phyloP scores from a whole-genome alignment of 1,140 invertebrate genomes.

The Drosophila ohnishii region DNA sequence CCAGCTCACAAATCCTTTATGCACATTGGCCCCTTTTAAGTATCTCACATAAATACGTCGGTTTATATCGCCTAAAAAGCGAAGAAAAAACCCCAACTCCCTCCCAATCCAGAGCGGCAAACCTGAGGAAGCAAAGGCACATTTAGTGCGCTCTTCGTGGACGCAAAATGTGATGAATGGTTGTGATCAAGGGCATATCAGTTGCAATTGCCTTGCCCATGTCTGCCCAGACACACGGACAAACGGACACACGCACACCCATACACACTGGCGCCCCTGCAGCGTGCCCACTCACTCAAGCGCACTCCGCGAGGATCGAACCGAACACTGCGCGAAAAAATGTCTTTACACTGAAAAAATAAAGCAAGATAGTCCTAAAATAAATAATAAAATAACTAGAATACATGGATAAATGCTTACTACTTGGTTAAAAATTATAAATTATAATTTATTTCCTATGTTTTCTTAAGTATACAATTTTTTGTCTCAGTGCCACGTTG shows the following conservation, averaged over 20 bases:
- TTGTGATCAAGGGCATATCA: conserved; percentile 63
- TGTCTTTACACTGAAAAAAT: neutral
- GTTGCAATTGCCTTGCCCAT: conserved; percentile 47
- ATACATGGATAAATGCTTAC: neutral
- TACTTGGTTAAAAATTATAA: neutral
- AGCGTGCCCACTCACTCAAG: conserved; percentile 37
- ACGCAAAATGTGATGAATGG: conserved; percentile 54
- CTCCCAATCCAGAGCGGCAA: conserved; percentile 12
- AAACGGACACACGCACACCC: conserved; percentile 24
- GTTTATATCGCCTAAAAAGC: conserved; percentile 13
- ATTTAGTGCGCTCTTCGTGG: conserved; percentile 31
- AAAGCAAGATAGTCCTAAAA: neutral
- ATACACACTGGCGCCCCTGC: conserved; percentile 43
- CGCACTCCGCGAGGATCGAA: conserved; percentile 9
- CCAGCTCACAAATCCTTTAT: neutral
- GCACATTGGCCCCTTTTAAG: neutral
- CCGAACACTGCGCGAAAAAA: conserved; percentile 6
- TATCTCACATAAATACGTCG: conserved; percentile 11
- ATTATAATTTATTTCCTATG: neutral
- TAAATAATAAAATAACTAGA: neutral
- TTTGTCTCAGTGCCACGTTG: conserved; percentile 21
- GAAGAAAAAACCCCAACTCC: conserved; percentile 6
- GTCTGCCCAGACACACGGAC: conserved; percentile 25
- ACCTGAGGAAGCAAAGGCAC: conserved; percentile 22
- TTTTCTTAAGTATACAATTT: rapidly evolving